These are phyloP conservation scores for Amphipyra tragopoginis DNA, from an alignment of 2,888 invertebrate genomes.

Conservation along the genomic window DNA sequence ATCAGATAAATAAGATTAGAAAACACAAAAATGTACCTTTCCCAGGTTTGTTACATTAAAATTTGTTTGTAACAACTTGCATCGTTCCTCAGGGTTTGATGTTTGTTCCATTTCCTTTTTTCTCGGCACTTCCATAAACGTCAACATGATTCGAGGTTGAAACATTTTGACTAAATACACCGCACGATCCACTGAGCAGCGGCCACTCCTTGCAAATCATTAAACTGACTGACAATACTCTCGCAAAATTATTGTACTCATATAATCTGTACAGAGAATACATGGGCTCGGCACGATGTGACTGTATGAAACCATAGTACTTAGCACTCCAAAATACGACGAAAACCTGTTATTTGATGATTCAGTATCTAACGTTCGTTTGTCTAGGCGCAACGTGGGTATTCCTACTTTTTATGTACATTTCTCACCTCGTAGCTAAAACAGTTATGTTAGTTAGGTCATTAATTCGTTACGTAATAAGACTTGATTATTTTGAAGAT, in stretches of 20 bases:
- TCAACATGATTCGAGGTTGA: constrained; percentile 59
- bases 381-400: neutral
- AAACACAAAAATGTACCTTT: constrained; percentile 21
- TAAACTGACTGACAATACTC: constrained; percentile 57
- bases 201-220: constrained; percentile 55
- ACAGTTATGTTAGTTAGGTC: neutral
- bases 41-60: neutral
- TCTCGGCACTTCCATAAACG: constrained; percentile 56
- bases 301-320: constrained; percentile 17
- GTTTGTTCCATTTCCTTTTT: constrained; percentile 24
- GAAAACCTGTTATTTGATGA: constrained; percentile 19
- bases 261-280: constrained; percentile 29
- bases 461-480: neutral
- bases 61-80: constrained; percentile 38
- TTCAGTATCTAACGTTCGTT: constrained; percentile 11
- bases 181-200: constrained; percentile 41
- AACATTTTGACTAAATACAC: constrained; percentile 55
- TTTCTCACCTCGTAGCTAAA: constrained; percentile 5
- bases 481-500: neutral
- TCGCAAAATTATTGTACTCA: constrained; percentile 54
- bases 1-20: neutral
- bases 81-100: constrained; percentile 41
- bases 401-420: neutral
- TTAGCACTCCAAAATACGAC: constrained; percentile 25
- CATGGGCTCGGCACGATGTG: constrained; percentile 31